Conservation (phyloP, 35 echinoderm and acorn worm species). For the Strongylocentrotus purpuratus region DNA sequence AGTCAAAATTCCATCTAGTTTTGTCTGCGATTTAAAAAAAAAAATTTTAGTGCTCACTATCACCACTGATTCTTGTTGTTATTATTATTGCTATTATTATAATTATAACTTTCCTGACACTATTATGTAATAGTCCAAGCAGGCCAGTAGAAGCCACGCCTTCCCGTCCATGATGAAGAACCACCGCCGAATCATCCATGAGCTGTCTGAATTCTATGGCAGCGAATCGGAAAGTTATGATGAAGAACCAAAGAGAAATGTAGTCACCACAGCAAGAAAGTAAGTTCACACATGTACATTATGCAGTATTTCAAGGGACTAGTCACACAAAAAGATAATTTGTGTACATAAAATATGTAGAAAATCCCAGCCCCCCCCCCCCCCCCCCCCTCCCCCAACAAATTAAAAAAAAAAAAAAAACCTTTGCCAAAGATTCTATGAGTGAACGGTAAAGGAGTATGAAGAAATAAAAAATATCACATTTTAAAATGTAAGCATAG, state of each 20-base stretch:
- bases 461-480: background rate
- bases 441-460: background rate
- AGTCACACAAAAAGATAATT: background rate
- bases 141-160: slow-evolving; percentile 74
- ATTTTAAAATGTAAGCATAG: background rate
- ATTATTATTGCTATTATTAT: no score
- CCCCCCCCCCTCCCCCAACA: no score
- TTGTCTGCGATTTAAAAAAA: no score
- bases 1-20: no score
- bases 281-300: slow-evolving; percentile 39
- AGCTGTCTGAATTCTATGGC: slow-evolving; percentile 91
- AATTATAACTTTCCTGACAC: background rate
- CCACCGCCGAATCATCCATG: slow-evolving; percentile 82
- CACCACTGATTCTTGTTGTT: no score
- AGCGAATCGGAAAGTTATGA: slow-evolving; percentile 94
- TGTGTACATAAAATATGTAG: background rate
- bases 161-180: slow-evolving; percentile 87
- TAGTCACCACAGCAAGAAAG: slow-evolving; percentile 88
- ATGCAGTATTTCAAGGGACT: background rate
- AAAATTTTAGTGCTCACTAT: no score
- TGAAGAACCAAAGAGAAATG: slow-evolving; percentile 91
- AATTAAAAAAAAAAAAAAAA: background rate
- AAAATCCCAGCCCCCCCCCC: no score
- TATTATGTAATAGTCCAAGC: slow-evolving; percentile 76
- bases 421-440: background rate